Conservation (phyloP, 2,113 vertebrate species). For the Festucalex cinctus region DNA sequence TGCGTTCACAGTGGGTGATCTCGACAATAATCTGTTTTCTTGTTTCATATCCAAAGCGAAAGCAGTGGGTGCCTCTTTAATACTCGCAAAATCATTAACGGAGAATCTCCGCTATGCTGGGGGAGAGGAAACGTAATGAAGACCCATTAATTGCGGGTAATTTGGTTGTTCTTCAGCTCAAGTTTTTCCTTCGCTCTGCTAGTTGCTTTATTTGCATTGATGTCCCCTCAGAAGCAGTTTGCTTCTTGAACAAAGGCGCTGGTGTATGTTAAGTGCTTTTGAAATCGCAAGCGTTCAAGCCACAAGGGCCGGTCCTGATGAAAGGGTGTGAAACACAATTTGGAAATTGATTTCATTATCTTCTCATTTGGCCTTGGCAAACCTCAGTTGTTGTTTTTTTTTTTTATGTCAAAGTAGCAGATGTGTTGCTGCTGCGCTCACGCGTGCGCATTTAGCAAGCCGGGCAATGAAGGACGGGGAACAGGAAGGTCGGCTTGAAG, state of each 20-base stretch:
- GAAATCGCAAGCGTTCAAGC: slow-evolving; percentile 76
- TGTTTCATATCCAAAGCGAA: slow-evolving; percentile 77
- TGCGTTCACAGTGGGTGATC: slow-evolving; percentile 78
- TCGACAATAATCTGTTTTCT: slow-evolving; percentile 79
- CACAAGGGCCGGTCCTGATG: slow-evolving; percentile 69
- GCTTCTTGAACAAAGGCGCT: slow-evolving; percentile 77
- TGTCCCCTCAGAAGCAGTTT: slow-evolving; percentile 78
- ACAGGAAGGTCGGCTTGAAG: slow-evolving; percentile 46
- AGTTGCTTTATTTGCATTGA: slow-evolving; percentile 79
- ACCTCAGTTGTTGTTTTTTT: slow-evolving; percentile 37
- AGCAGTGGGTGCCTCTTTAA: slow-evolving; percentile 75
- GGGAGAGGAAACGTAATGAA: slow-evolving; percentile 61
- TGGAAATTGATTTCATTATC: slow-evolving; percentile 78
- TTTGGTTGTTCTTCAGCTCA: slow-evolving; percentile 79
- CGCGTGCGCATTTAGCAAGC: slow-evolving; percentile 64
- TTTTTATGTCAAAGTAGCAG: slow-evolving; percentile 52
- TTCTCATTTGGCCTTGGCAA: slow-evolving; percentile 61
- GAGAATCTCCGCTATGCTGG: slow-evolving; percentile 60
- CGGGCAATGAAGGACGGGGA: slow-evolving; percentile 48
- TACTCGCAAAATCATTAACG: slow-evolving; percentile 75
- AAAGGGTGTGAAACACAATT: slow-evolving; percentile 79
- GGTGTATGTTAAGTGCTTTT: slow-evolving; percentile 80
- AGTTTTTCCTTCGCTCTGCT: slow-evolving; percentile 71
- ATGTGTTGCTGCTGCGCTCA: slow-evolving; percentile 24
- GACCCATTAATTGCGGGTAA: slow-evolving; percentile 77